Evolutionary conservation across 2,113 vertebrate genomes (phyloP).

Genomic region (Rhinoptilus africanus): DNA sequence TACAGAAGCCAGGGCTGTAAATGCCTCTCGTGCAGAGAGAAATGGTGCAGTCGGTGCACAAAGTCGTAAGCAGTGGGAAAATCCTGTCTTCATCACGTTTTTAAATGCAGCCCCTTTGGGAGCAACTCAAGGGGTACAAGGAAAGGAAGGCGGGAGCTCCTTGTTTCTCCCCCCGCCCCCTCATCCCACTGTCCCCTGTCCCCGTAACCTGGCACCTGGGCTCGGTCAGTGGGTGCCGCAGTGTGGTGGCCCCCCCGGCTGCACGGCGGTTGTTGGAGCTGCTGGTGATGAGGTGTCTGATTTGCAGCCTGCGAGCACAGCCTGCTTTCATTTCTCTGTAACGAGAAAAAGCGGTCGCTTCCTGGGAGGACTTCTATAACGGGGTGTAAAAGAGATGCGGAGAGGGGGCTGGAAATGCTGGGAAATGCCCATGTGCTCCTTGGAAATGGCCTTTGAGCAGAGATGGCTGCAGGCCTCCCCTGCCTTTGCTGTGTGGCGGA

Average conservation of each 20-base stretch:
- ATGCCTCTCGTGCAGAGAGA: background rate
- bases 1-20: background rate
- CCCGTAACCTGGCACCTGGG: accelerated
- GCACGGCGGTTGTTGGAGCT: background rate
- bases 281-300: background rate
- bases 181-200: background rate
- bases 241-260: accelerated
- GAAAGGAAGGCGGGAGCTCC: background rate
- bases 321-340: background rate
- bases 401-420: background rate
- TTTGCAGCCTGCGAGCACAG: background rate
- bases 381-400: background rate
- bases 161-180: too few species aligned
- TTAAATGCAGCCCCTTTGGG: background rate
- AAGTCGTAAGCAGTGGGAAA: background rate
- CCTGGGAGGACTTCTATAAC: background rate
- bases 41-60: background rate
- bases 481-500: accelerated
- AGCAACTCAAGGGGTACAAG: background rate
- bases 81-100: background rate
- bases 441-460: background rate
- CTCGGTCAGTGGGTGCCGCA: accelerated
- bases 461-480: background rate
- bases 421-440: background rate
- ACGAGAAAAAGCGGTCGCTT: accelerated